These are phyloP conservation scores for Clinocottus analis DNA, from an alignment of 2,113 vertebrate species.

Conservation along the genomic window DNA sequence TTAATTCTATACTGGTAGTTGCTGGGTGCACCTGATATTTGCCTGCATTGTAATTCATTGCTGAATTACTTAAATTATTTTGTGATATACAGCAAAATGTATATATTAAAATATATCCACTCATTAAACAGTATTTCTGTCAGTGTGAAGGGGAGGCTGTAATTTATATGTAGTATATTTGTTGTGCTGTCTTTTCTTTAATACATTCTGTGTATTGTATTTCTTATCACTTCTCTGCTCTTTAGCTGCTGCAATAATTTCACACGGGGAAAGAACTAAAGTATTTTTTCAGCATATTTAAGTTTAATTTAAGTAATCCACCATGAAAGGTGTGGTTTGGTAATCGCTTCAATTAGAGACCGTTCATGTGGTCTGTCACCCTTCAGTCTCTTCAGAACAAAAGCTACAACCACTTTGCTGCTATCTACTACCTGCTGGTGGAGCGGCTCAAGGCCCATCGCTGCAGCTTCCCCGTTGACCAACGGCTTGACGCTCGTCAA, in stretches of 20 bases:
- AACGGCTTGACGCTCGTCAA: conserved; percentile 92
- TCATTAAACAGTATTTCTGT: neutral
- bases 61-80: neutral
- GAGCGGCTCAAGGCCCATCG: conserved; percentile 96
- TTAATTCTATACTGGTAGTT: neutral
- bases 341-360: conserved; percentile 22
- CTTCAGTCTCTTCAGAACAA: conserved; percentile 96
- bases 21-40: neutral
- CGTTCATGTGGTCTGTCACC: conserved; percentile 48
- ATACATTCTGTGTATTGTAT: conserved; percentile 3
- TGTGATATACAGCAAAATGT: neutral
- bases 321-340: conserved; percentile 2
- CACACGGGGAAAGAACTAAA: conserved; percentile 23
- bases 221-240: neutral
- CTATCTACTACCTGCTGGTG: conserved; percentile 97
- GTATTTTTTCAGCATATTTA: conserved; percentile 20
- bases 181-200: neutral
- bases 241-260: conserved; percentile 30
- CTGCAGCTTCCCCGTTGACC: conserved; percentile 97
- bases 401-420: conserved; percentile 99
- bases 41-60: no score
- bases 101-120: neutral
- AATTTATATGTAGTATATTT: conserved; percentile 10
- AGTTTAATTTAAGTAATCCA: conserved; percentile 19
- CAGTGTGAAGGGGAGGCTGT: neutral